Conservation (phyloP, 1,140 invertebrate genomes). For the Triops longicaudatus region DNA sequence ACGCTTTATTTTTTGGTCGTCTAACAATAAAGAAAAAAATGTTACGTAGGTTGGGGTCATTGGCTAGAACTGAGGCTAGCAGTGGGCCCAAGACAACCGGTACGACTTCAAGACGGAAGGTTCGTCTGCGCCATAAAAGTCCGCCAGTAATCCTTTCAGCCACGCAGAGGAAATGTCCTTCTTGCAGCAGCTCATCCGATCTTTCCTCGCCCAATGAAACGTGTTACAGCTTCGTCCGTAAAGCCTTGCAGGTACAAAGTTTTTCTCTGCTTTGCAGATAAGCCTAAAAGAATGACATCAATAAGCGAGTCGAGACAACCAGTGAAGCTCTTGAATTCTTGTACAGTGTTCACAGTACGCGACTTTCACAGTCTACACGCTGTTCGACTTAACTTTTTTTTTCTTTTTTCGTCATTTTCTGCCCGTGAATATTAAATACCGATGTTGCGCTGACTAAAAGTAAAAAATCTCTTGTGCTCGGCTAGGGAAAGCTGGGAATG, state of each 20-base stretch:
- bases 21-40: neutral
- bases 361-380: no score
- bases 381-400: no score
- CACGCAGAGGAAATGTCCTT: conserved; percentile 38
- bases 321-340: no score
- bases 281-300: neutral
- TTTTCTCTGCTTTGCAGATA: neutral
- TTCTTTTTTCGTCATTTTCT: no score
- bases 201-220: conserved; percentile 84
- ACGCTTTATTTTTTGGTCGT: neutral
- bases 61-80: neutral
- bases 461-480: no score
- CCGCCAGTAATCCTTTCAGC: conserved; percentile 48
- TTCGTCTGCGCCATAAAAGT: conserved; percentile 43
- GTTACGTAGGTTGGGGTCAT: neutral
- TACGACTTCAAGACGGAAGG: conserved; percentile 35
- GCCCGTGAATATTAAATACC: no score
- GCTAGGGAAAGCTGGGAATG: no score
- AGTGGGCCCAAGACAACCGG: neutral
- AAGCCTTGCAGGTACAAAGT: conserved; percentile 63
- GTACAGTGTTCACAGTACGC: no score
- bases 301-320: no score
- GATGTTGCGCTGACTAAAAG: no score
- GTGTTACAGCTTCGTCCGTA: conserved; percentile 83
- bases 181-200: conserved; percentile 58